Conservation (phyloP, 1,140 invertebrate species). For the Lasioglossum baleicum region DNA sequence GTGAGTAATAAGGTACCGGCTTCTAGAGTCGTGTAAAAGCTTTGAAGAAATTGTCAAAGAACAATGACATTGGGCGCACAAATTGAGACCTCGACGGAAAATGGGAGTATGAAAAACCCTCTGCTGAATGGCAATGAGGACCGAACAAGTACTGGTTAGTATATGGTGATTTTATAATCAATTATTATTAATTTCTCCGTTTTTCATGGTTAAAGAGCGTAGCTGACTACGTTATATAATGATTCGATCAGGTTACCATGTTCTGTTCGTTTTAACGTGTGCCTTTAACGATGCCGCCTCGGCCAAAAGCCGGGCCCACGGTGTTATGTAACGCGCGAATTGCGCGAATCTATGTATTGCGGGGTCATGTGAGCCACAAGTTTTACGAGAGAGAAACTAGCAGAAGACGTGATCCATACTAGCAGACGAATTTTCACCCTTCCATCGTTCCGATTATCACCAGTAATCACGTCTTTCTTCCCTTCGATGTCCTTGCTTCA, state of each 20-base stretch:
- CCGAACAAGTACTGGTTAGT: constrained; percentile 62
- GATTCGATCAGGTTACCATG: constrained; percentile 23
- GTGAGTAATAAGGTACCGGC: too few species aligned
- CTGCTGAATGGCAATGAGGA: constrained; percentile 69
- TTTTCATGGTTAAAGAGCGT: constrained; percentile 26
- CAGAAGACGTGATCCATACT: constrained; percentile 77
- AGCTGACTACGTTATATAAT: constrained; percentile 50
- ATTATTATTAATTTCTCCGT: too few species aligned
- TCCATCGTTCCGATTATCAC: too few species aligned
- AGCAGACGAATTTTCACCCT: constrained; percentile 54
- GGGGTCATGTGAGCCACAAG: constrained; percentile 60
- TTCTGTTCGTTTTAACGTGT: constrained; percentile 11
- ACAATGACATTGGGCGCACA: constrained; percentile 77
- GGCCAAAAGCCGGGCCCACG: constrained; percentile 35
- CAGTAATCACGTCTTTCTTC: too few species aligned
- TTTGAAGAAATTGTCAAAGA: not conserved
- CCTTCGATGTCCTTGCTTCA: too few species aligned
- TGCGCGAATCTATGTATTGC: constrained; percentile 55
- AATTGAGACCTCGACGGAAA: constrained; percentile 72
- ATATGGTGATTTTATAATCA: constrained; percentile 12
- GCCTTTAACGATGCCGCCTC: constrained; percentile 17
- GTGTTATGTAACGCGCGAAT: constrained; percentile 65
- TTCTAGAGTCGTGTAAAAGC: not conserved
- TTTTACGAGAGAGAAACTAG: constrained; percentile 67
- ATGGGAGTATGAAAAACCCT: constrained; percentile 71